Evolutionary conservation across 1,140 invertebrate species (phyloP).

Genomic region (Solenopsis fugax): DNA sequence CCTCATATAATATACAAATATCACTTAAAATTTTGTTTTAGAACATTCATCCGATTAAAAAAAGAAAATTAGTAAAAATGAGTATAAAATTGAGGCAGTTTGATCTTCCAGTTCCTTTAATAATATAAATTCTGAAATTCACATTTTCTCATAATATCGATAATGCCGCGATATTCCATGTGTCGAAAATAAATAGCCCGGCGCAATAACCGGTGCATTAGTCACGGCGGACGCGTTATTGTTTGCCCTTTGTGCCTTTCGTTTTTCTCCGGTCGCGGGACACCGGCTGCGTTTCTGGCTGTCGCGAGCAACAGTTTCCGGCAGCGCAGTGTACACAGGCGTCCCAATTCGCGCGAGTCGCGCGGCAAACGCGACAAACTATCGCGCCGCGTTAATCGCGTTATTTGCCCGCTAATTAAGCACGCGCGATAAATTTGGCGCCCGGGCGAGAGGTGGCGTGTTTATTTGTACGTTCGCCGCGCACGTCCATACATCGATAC

Average conservation of each 20-base stretch:
- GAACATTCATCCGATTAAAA: too few relatives aligned
- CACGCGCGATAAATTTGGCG: slow-evolving; percentile 74
- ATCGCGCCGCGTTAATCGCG: slow-evolving; percentile 73
- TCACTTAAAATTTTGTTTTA: too few relatives aligned
- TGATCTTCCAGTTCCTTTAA: too few relatives aligned
- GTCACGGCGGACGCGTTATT: slow-evolving; percentile 38
- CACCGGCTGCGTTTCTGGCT: slow-evolving; percentile 42
- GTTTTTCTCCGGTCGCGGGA: slow-evolving; percentile 22
- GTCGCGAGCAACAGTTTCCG: slow-evolving; percentile 68
- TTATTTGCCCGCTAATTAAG: slow-evolving; percentile 79
- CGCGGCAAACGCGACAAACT: slow-evolving; percentile 62
- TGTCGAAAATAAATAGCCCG: slow-evolving; percentile 38
- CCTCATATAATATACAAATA: too few relatives aligned
- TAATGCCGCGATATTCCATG: slow-evolving; percentile 5
- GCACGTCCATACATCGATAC: slow-evolving; percentile 16
- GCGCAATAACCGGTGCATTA: slow-evolving; percentile 41
- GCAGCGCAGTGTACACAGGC: neutral
- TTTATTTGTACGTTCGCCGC: slow-evolving; percentile 44
- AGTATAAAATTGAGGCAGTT: too few relatives aligned
- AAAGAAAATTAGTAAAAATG: too few relatives aligned
- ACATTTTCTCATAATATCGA: neutral
- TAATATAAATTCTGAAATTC: slow-evolving; percentile 20
- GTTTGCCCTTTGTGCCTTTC: slow-evolving; percentile 38
- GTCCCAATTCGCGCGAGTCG: slow-evolving; percentile 22
- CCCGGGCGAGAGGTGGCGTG: neutral